Percentiles rank a stretch among this genome's conserved stretches.
phyloP scores from a whole-genome alignment of 2,797 vertebrate species.

The Chaenodraco wilsoni region DNA sequence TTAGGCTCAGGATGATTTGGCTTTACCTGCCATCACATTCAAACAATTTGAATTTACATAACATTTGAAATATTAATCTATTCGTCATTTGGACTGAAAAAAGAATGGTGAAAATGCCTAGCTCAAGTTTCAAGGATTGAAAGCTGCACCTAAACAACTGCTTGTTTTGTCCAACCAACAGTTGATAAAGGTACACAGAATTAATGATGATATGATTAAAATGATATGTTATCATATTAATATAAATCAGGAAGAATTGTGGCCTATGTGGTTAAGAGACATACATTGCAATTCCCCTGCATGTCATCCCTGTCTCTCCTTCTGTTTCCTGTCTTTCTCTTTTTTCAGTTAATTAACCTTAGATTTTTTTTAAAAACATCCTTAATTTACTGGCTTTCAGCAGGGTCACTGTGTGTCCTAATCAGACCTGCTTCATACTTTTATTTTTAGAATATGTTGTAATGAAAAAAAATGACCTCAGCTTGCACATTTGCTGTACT shows the following conservation, averaged over 20 bases:
- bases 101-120: neutral
- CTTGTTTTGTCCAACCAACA: neutral
- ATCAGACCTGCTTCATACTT: neutral
- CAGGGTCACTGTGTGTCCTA: neutral
- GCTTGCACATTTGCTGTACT: neutral
- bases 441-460: neutral
- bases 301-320: neutral
- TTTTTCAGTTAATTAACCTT: neutral
- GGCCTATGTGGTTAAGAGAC: neutral
- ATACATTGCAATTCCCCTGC: neutral
- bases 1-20: constrained; percentile 12
- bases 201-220: neutral
- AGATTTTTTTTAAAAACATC: neutral
- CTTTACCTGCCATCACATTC: constrained; percentile 13
- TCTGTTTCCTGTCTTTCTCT: neutral
- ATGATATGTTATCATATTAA: neutral
- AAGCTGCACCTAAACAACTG: neutral
- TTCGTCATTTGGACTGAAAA: neutral
- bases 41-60: neutral
- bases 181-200: neutral
- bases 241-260: neutral
- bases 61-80: neutral
- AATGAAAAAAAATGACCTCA: neutral
- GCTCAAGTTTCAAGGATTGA: neutral
- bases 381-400: neutral